Conservation (phyloP, 2,113 vertebrate species). For the Labeo rohita region DNA sequence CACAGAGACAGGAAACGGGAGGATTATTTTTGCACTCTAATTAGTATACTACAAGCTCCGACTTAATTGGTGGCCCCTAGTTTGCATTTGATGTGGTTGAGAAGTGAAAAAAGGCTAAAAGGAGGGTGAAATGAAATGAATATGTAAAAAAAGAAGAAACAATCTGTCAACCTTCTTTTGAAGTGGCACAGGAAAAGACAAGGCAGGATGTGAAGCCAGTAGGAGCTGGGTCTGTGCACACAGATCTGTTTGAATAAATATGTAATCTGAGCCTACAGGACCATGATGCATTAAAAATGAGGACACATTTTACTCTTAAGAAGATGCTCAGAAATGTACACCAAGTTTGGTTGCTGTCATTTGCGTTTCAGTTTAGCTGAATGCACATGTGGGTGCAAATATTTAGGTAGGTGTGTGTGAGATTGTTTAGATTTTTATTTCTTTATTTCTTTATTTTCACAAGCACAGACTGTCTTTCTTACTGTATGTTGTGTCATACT, state of each 20-base stretch:
- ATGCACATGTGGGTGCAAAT: neutral
- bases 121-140: slow-evolving; percentile 8
- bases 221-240: neutral
- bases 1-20: slow-evolving; percentile 26
- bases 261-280: slow-evolving; percentile 49
- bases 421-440: neutral
- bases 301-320: slow-evolving; percentile 14
- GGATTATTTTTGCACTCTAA: slow-evolving; percentile 49
- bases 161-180: slow-evolving; percentile 47
- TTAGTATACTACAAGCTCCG: slow-evolving; percentile 43
- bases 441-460: neutral
- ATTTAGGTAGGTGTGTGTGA: neutral
- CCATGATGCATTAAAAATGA: slow-evolving; percentile 51
- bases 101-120: slow-evolving; percentile 32
- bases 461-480: neutral
- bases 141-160: neutral
- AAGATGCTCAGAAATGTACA: slow-evolving; percentile 9
- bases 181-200: slow-evolving; percentile 35
- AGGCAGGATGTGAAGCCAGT: slow-evolving; percentile 25
- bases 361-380: neutral
- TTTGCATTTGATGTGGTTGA: slow-evolving; percentile 39
- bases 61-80: slow-evolving; percentile 47
- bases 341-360: neutral
- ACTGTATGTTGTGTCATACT: neutral
- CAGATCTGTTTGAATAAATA: slow-evolving; percentile 52